Evolutionary conservation across 1,140 invertebrate species (phyloP).

Genomic region (Aphelinus certus): DNA sequence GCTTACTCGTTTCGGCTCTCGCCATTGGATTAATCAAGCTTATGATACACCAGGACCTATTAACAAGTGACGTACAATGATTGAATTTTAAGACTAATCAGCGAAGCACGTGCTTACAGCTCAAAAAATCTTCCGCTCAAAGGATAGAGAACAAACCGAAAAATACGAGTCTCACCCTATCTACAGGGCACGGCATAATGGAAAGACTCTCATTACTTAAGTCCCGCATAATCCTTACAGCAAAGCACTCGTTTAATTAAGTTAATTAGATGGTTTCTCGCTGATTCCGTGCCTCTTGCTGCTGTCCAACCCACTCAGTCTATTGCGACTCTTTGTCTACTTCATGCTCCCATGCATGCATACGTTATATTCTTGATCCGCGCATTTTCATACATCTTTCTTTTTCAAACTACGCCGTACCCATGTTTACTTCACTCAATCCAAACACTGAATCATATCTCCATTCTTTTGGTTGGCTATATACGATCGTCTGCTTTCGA

Average conservation of each 20-base stretch:
- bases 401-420: too few relatives aligned
- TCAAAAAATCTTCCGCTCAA: too few relatives aligned
- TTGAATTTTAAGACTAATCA: too few relatives aligned
- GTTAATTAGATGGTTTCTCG: constrained; percentile 28
- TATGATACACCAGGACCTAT: too few relatives aligned
- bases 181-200: background rate
- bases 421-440: too few relatives aligned
- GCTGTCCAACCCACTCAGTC: background rate
- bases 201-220: constrained; percentile 32
- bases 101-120: too few relatives aligned
- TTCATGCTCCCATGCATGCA: background rate
- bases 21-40: too few relatives aligned
- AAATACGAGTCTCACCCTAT: background rate
- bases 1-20: too few relatives aligned
- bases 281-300: background rate
- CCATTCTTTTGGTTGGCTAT: too few relatives aligned
- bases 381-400: background rate
- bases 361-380: background rate
- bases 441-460: too few relatives aligned
- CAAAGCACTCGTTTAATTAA: constrained; percentile 32
- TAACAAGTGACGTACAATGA: too few relatives aligned
- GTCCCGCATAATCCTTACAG: constrained; percentile 24
- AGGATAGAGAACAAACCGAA: background rate
- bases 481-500: too few relatives aligned
- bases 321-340: background rate